Evolutionary conservation across 2,888 invertebrate genomes (phyloP), one percentile per base, ranked within the genome.

Genomic region (Cataglyphis albicans): DNA sequence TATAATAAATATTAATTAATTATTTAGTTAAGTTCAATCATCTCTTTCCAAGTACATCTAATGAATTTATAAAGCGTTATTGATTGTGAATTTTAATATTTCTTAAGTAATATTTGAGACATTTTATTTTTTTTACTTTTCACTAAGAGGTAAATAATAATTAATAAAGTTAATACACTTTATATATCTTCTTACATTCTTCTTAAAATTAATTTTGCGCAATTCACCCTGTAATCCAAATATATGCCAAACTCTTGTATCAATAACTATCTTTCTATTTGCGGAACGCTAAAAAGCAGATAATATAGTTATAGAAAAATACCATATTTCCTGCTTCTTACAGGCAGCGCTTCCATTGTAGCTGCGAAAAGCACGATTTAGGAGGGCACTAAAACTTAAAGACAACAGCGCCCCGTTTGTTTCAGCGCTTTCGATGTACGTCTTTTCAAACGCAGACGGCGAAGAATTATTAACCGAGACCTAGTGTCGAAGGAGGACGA

Each of bases 401-500:
- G 78, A 61, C 44, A 73, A 80, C 59, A 70, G 73, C 73, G 44
- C 44, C 35, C 35, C 73, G 73, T 80, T 80, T 80, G 73, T 80
- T 80, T 80, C 73, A 29, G 29, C 73, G 44, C 32, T 48, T 70
- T 18, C 57, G 29, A 52, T 80, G 72, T 57, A 64, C 48, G 63
- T 61, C 64, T 76, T 38, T 76, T 73, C 57, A 38, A 25, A 21
- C 29, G 35, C n/a, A 52, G 15, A 29, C 48, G 18, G 44, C 64
- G 63, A 76, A 74, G 67, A 81, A 83, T 75, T 70, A 3, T 55
- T 25, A 15, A 55, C 61, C 63, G 59, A 65, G 78, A 83, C 41
- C 65, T 35, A 83, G 44, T 74, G 83, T 72, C 85, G 84, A 84
- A 86, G 81, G 85, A 84, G 67, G 68, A 80, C 73, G 57, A 85